A percentile compares a stretch with the other conserved stretches of the same genome.
Conservation (phyloP, 2,797 vertebrate species). For the Cottoperca gobio region DNA sequence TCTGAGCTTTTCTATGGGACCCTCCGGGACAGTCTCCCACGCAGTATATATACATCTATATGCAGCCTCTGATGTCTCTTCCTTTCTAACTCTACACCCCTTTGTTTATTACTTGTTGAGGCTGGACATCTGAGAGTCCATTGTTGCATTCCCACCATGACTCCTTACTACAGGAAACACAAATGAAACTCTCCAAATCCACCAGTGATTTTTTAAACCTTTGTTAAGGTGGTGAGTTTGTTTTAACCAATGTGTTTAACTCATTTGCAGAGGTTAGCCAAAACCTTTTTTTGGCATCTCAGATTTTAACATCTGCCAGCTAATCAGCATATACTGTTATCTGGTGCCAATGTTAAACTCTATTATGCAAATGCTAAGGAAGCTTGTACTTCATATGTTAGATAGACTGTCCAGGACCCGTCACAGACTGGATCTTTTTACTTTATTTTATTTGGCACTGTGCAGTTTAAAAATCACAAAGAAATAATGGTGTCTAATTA, state of each 20-base stretch:
- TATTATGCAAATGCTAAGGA: background rate
- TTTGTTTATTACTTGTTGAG: background rate
- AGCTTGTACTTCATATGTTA: background rate
- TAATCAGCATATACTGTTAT: background rate
- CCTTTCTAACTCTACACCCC: background rate
- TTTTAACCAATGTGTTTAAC: slow-evolving; percentile 1
- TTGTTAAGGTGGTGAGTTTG: background rate
- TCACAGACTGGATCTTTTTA: background rate
- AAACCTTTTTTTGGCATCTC: background rate
- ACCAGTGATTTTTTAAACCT: background rate
- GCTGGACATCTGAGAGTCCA: background rate
- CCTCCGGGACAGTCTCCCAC: background rate
- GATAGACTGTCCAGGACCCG: background rate
- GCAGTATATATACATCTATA: background rate
- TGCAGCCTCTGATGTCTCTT: background rate
- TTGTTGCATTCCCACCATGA: background rate
- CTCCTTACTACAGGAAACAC: background rate
- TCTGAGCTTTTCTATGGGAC: background rate
- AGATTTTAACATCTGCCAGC: background rate
- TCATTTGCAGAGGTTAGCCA: background rate
- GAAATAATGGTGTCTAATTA: background rate
- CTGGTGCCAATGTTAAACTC: background rate
- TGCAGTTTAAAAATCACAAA: background rate
- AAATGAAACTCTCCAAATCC: background rate
- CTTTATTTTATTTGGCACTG: background rate